Evolutionary conservation across 2,888 invertebrate species (phyloP).

Genomic region (Macrophya annulata): DNA sequence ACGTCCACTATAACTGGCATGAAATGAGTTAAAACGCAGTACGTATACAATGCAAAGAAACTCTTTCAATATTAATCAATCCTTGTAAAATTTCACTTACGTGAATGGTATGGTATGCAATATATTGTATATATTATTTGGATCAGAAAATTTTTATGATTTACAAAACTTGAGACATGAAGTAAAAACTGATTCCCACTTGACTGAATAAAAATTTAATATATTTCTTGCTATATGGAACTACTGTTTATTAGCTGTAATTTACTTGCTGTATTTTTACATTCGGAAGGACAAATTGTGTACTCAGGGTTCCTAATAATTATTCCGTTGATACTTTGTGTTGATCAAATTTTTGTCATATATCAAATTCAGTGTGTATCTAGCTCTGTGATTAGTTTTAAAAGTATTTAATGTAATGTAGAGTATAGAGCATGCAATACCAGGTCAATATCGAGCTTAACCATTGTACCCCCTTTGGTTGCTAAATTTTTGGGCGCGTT

Average conservation of each 20-base stretch:
- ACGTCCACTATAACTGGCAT: neutral
- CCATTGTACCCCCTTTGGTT: constrained; percentile 48
- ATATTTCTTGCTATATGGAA: neutral
- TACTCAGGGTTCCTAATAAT: constrained; percentile 8
- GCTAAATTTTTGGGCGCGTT: constrained; percentile 34
- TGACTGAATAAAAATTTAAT: neutral
- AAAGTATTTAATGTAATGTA: constrained; percentile 51
- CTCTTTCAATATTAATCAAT: neutral
- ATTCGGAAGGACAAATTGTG: neutral
- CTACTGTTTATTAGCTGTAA: constrained; percentile 18
- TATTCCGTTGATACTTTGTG: neutral
- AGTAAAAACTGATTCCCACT: neutral
- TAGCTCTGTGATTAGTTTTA: constrained; percentile 42
- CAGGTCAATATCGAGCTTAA: constrained; percentile 51
- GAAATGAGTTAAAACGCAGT: neutral
- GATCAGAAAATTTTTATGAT: neutral
- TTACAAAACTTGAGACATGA: neutral
- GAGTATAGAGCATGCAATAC: constrained; percentile 55
- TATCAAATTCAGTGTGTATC: constrained; percentile 17
- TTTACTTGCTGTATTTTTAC: neutral
- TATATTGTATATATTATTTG: neutral
- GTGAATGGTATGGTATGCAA: neutral
- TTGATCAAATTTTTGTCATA: neutral
- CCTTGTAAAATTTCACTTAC: neutral
- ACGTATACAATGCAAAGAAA: neutral